A percentile compares a stretch with the other conserved stretches of the same genome.
These are phyloP conservation scores for Diabrotica undecimpunctata DNA, from an alignment of 1,140 invertebrate genomes.

Conservation along the genomic window DNA sequence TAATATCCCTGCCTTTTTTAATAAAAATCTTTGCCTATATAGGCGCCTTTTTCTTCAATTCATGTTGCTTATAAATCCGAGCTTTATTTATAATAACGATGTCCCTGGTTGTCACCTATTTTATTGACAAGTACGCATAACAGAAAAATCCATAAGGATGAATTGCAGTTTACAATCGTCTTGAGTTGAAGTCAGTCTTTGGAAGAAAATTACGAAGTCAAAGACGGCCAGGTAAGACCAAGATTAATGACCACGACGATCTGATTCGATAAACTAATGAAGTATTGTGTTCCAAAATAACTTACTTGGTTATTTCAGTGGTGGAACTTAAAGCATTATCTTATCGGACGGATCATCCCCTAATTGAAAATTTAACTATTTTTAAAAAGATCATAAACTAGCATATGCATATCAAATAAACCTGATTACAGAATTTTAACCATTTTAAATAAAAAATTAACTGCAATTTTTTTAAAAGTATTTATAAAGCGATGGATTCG, in stretches of 20 bases:
- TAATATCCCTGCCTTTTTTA: no score
- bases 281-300: conserved; percentile 46
- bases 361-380: neutral
- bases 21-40: no score
- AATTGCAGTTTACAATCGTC: neutral
- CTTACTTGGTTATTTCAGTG: conserved; percentile 31
- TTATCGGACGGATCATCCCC: neutral
- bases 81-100: no score
- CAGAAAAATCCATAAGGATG: neutral
- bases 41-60: no score
- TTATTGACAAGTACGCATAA: neutral
- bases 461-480: neutral
- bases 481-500: neutral
- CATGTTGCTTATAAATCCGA: no score
- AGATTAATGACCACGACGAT: conserved; percentile 45
- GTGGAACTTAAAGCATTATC: neutral
- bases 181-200: neutral
- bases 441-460: neutral
- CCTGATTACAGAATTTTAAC: neutral
- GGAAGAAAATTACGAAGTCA: neutral
- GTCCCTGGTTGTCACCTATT: neutral
- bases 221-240: conserved; percentile 20
- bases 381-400: neutral
- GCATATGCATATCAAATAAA: neutral
- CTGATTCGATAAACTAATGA: conserved; percentile 48